Evolutionary conservation across 2,888 invertebrate genomes (phyloP).

Genomic region (Lamellibrachia satsuma): DNA sequence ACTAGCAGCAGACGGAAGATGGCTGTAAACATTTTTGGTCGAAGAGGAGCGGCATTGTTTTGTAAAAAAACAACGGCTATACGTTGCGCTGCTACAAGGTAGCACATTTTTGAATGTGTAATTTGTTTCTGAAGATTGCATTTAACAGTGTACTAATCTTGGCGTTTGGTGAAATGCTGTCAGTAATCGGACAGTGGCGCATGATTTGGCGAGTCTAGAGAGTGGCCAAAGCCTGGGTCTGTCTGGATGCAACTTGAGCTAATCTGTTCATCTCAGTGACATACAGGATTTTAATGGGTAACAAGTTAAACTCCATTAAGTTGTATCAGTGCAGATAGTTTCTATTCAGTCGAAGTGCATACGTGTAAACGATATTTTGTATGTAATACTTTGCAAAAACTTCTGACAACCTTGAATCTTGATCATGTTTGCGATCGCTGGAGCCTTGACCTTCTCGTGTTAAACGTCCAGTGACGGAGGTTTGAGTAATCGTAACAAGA

Average conservation of each 20-base stretch:
- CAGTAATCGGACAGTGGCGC: background rate
- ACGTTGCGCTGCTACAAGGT: background rate
- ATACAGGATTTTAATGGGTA: background rate
- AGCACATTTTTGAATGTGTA: background rate
- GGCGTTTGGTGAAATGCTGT: background rate
- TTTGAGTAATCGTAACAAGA: background rate
- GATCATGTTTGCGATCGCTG: background rate
- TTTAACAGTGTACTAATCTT: background rate
- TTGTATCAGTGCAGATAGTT: background rate
- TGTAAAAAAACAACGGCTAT: background rate
- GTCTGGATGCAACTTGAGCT: background rate
- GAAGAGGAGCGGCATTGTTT: background rate
- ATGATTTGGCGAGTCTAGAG: background rate
- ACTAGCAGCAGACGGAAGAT: conserved; percentile 11
- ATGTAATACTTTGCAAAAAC: background rate
- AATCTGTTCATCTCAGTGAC: background rate
- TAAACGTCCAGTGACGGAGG: background rate
- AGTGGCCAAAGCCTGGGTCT: too few relatives aligned
- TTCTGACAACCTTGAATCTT: background rate
- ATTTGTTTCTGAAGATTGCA: background rate
- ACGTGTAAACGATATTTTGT: background rate
- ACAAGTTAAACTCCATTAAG: background rate
- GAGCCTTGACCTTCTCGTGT: background rate
- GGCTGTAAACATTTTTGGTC: background rate
- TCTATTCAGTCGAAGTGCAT: background rate